Conservation (phyloP, 2,113 vertebrate species). For the Melospiza georgiana region DNA sequence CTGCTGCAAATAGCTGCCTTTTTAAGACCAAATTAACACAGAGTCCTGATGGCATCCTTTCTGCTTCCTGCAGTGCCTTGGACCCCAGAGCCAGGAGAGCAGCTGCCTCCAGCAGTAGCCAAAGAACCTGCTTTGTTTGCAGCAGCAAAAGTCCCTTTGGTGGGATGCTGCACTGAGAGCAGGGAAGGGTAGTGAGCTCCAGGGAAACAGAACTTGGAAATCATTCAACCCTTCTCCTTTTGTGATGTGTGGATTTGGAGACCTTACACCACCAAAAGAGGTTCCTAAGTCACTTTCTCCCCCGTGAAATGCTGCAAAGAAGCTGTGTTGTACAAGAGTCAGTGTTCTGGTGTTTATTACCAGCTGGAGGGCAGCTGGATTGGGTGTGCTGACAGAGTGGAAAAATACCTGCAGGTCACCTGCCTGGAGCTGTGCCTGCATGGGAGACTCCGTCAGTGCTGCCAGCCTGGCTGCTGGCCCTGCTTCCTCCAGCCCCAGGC, state of each 20-base stretch:
- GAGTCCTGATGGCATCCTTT: background rate
- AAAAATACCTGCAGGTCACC: slow-evolving; percentile 57
- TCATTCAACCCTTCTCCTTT: background rate
- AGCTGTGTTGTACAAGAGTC: background rate
- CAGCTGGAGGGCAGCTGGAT: background rate
- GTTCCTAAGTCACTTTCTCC: background rate
- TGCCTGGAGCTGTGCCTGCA: background rate
- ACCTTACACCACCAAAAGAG: background rate
- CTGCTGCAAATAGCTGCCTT: background rate
- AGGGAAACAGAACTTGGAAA: background rate
- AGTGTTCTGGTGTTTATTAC: rapidly evolving
- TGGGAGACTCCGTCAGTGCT: background rate
- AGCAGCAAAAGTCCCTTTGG: background rate
- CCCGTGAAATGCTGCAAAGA: background rate
- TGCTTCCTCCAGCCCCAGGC: background rate
- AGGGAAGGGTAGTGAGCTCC: background rate
- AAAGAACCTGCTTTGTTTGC: background rate
- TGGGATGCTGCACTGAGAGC: background rate
- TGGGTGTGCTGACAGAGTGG: slow-evolving; percentile 42
- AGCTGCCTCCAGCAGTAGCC: background rate
- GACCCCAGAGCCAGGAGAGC: background rate
- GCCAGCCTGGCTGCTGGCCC: background rate
- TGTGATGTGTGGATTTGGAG: background rate
- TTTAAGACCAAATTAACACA: background rate
- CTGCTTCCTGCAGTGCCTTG: background rate